These are phyloP conservation scores for Sinocyclocheilus anshuiensis DNA, from an alignment of 2,113 vertebrate species.

Conservation along the genomic window DNA sequence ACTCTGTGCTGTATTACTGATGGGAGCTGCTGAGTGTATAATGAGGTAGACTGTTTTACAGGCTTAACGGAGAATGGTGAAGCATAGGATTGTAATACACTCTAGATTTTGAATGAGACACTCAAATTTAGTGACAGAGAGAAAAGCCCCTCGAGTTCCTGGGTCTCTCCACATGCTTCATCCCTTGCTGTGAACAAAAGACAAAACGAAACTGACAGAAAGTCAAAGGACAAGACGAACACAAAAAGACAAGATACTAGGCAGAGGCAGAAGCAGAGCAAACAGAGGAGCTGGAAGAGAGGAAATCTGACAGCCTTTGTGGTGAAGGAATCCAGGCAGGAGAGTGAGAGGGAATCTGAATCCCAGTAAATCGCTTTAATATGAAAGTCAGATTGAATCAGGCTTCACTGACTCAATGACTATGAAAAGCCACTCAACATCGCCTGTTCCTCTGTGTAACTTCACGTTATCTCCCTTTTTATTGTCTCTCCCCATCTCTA, in stretches of 20 bases:
- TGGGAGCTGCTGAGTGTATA: not conserved
- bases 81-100: not conserved
- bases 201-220: slow-evolving; percentile 5
- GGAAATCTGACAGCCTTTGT: slow-evolving; percentile 21
- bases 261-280: slow-evolving; percentile 42
- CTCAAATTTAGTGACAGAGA: slow-evolving; percentile 4
- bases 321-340: slow-evolving; percentile 7
- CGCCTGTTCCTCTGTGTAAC: slow-evolving; percentile 44
- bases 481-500: slow-evolving; percentile 24
- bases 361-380: slow-evolving; percentile 56
- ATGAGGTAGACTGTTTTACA: slow-evolving; percentile 3
- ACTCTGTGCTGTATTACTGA: slow-evolving; percentile 7
- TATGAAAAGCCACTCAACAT: slow-evolving; percentile 51
- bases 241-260: slow-evolving; percentile 33
- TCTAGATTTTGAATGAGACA: not conserved
- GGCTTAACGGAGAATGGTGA: not conserved
- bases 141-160: not conserved
- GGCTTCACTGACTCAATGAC: slow-evolving; percentile 42
- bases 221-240: slow-evolving; percentile 4
- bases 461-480: slow-evolving; percentile 37
- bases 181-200: slow-evolving; percentile 25
- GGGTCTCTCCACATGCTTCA: slow-evolving; percentile 8
- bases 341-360: slow-evolving; percentile 49
- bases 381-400: slow-evolving; percentile 59
- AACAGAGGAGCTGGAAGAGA: slow-evolving; percentile 6